Conservation (phyloP, 2,888 invertebrate genomes). For the Agrochola circellaris region DNA sequence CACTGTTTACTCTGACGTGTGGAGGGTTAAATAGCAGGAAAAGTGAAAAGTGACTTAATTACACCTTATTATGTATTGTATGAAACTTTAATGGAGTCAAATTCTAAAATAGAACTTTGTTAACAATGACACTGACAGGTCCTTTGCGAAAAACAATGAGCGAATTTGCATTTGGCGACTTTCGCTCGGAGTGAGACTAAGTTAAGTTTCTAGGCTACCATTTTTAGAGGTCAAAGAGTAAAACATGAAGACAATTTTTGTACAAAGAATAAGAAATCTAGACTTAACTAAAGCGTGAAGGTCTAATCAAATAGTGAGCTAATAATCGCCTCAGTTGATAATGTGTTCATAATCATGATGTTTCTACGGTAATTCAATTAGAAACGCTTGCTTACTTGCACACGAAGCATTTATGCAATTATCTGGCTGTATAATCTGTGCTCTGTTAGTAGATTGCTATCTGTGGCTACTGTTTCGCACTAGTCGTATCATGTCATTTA, state of each 20-base stretch:
- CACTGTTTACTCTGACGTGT: slow-evolving; percentile 60
- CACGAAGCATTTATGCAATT: slow-evolving; percentile 51
- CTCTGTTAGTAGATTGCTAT: slow-evolving; percentile 55
- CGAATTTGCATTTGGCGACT: slow-evolving; percentile 48
- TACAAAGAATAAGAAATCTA: neutral
- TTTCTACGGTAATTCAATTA: slow-evolving; percentile 35
- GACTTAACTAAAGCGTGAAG: neutral
- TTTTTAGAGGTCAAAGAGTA: slow-evolving; percentile 7
- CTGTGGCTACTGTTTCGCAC: slow-evolving; percentile 57
- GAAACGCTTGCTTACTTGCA: slow-evolving; percentile 38
- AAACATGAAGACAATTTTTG: neutral
- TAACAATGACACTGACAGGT: slow-evolving; percentile 34
- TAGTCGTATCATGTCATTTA: slow-evolving; percentile 61
- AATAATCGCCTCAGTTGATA: slow-evolving; percentile 13
- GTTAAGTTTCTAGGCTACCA: neutral
- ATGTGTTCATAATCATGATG: slow-evolving; percentile 30
- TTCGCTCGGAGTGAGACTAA: slow-evolving; percentile 22
- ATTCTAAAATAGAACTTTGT: slow-evolving; percentile 46
- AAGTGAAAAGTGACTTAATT: slow-evolving; percentile 59
- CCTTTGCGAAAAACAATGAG: slow-evolving; percentile 53
- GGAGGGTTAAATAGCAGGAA: slow-evolving; percentile 57
- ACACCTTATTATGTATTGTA: slow-evolving; percentile 46
- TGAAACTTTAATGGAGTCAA: slow-evolving; percentile 50
- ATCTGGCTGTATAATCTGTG: slow-evolving; percentile 50
- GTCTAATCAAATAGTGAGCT: slow-evolving; percentile 34